phyloP scores from a whole-genome alignment of 2,113 vertebrate genomes.

The Mola mola region DNA sequence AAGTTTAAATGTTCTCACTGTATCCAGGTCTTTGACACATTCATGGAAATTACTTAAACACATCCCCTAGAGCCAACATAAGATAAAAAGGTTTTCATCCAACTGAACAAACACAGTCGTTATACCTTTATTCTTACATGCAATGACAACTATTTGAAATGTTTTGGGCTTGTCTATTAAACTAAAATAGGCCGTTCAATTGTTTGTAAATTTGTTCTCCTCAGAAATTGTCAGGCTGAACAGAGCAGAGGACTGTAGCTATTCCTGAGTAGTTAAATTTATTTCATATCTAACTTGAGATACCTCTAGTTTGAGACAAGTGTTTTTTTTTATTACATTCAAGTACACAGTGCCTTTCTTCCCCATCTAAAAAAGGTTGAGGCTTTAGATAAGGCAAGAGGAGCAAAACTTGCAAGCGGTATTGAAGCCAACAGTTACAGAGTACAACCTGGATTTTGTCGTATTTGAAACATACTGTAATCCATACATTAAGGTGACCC shows the following conservation, averaged over 20 bases:
- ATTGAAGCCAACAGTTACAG: conserved; percentile 66
- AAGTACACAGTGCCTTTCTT: conserved; percentile 71
- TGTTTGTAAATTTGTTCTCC: not conserved
- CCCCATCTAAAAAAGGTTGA: conserved; percentile 62
- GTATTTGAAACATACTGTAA: conserved; percentile 49
- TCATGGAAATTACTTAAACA: no score
- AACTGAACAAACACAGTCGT: no score
- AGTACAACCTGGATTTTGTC: conserved; percentile 67
- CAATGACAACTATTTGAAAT: not conserved
- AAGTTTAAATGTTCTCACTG: no score
- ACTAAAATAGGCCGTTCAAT: not conserved
- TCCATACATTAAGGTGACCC: conserved; percentile 38
- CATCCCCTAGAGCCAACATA: no score
- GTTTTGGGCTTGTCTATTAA: not conserved
- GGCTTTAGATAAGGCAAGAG: conserved; percentile 71
- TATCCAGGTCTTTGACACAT: no score
- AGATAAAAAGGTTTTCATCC: no score
- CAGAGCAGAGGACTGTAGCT: conserved; percentile 22
- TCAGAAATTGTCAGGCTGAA: not conserved
- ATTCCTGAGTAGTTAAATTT: conserved; percentile 74
- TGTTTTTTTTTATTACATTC: conserved; percentile 80
- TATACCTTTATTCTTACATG: no score
- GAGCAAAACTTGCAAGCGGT: conserved; percentile 70
- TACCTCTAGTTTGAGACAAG: conserved; percentile 71
- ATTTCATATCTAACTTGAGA: conserved; percentile 68